These are phyloP conservation scores for Mimumesa dahlbomi DNA, from an alignment of 2,888 invertebrate species.

Conservation along the genomic window DNA sequence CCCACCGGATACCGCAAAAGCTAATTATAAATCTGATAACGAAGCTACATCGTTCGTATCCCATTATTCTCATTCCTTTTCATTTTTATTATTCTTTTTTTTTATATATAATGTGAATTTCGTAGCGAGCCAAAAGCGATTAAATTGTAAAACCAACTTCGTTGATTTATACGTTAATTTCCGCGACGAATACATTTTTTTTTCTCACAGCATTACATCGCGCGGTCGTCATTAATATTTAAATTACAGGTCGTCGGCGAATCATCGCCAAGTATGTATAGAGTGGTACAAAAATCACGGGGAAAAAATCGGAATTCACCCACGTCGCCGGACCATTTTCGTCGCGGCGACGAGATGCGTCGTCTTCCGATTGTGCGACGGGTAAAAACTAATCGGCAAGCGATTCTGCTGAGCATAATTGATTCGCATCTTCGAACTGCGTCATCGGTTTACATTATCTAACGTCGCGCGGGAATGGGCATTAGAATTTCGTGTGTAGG, in stretches of 20 bases:
- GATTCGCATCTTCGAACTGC: conserved; percentile 60
- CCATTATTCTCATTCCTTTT: too few species aligned
- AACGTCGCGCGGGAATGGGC: conserved; percentile 44
- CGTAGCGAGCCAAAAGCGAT: too few species aligned
- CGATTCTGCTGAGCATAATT: conserved; percentile 17
- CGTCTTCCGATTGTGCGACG: conserved; percentile 50
- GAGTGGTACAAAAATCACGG: conserved; percentile 45
- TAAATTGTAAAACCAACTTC: too few species aligned
- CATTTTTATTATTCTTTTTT: too few species aligned
- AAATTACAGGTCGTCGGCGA: conserved; percentile 16
- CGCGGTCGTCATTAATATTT: conserved; percentile 14
- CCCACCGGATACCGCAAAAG: too few species aligned
- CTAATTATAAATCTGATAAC: too few species aligned
- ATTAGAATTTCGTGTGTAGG: conserved; percentile 68
- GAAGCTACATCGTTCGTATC: too few species aligned
- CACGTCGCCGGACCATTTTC: conserved; percentile 54
- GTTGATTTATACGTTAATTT: too few species aligned
- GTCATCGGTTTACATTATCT: conserved; percentile 52
- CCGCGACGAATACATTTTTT: too few species aligned
- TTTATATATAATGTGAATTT: too few species aligned
- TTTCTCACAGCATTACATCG: conserved; percentile 22
- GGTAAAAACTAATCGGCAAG: conserved; percentile 21
- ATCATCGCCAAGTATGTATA: conserved; percentile 44
- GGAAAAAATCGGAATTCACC: conserved; percentile 41
- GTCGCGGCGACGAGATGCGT: conserved; percentile 39